Evolutionary conservation across 2,888 invertebrate genomes (phyloP), one percentile per base, ranked within the genome.

Genomic region (Leptopilina drosophilae): DNA sequence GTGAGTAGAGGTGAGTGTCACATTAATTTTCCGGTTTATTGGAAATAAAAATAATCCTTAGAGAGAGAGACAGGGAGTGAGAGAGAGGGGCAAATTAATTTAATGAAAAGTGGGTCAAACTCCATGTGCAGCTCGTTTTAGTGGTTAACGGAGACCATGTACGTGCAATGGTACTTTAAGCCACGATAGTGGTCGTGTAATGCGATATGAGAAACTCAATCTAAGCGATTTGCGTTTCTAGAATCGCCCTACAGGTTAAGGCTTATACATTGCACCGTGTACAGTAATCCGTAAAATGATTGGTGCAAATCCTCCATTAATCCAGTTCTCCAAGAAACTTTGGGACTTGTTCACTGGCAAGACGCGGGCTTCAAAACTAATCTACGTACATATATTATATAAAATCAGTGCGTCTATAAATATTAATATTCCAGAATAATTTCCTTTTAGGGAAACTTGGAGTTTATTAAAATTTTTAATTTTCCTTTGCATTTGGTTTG

Each of bases 241-340:
- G 46, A 46, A 66, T 66, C 46, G 66, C 66, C 66, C 66, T n/a
- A 66, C 66, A 66, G 46, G 42, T 66, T 66, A 11, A 66, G 46
- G 77, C 77, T 65, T 53, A 33, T 33, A 64, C 78, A 75, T 14
- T 59, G 33, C 56, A 67, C 65, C 78, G 76, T 75, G 80, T 81
- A 82, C 77, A 82, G 75, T 87, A 87, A 88, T 87, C 87, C 87
- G 81, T 78, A 82, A 84, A 87, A 87, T 88, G 86, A 88, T 88
- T 85, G 87, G 85, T 83, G 80, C 82, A 86, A 86, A 87, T 85
- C 86, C 83, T 49, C 78, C 73, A 82, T 83, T 87, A 87, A 87
- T 85, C 86, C 84, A 86, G 81, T 87, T 85, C 33, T 33, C 86
- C 86, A 83, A 85, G 79, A 84, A 33, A 83, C 83, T 79, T 62